Base-by-base conservation (phyloP, 2,113 vertebrate genomes). In the Ophthalmolycus amberensis region DNA sequence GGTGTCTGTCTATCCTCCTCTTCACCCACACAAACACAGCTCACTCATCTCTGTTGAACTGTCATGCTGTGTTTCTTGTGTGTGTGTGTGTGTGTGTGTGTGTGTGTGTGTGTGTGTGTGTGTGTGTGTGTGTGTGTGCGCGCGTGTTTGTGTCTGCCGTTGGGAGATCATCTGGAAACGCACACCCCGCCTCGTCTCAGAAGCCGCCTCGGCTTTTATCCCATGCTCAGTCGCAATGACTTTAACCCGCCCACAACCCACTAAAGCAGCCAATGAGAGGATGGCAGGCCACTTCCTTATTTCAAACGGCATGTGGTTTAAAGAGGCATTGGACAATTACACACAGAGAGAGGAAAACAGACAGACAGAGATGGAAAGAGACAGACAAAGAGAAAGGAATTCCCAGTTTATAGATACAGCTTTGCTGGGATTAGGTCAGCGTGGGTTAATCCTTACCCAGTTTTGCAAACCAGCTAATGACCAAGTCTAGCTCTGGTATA, bases 181-280 rank as follows among this genome's bases (percentile, higher is more conserved):
- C 69, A 9, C 75, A 75, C 81, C 40, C 79, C 75, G 80, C 84
- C 67, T 86, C 40, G 3, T 64, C 85, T 84, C 79, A 63, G 62
- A 16, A 85, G 75, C 86, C 46, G 66, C 84, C 58, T 66, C 79
- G 11, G 75, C 72, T 86, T 90, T 90, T 90, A 90, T 87, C 77
- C 77, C 22, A 68, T 16, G 67, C 88, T 84, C 77, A 11, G 71
- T 71, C 12, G 40, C 86, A 59, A 4, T 10, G 52, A 66, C 70
- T 77, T n/a, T 7, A 75, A 65, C 89, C 85, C 90, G 71, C 91
- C 92, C 89, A 85, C 81, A 71, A 46, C 58, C 76, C 76, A 54
- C 79, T 62, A n/a, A 62, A 48, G 48, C 91, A 86, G 84, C 95
- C 95, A 95, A 93, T 95, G 71, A 85, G 89, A 87, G 9, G 75